Evolutionary conservation across 1,140 invertebrate species (phyloP).

Genomic region (Argopecten irradians): DNA sequence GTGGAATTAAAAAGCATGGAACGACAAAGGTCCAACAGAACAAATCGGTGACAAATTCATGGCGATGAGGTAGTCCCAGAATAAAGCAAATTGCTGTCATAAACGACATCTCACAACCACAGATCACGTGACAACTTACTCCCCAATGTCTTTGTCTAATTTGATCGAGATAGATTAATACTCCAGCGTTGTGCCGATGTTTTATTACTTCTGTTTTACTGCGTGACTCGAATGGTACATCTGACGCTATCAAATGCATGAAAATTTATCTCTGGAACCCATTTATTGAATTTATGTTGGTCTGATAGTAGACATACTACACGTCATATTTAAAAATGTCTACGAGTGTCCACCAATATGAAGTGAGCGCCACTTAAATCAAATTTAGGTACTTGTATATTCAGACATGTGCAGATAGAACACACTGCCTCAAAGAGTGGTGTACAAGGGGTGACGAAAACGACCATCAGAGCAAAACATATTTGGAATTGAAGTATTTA

Average conservation of each 20-base stretch:
- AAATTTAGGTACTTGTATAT: no score
- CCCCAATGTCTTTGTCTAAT: background rate
- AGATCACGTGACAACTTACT: background rate
- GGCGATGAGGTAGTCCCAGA: background rate
- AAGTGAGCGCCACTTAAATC: no score
- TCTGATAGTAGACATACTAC: no score
- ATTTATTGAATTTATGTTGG: no score
- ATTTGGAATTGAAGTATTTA: no score
- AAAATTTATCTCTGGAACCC: no score
- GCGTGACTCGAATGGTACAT: background rate
- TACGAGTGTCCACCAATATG: no score
- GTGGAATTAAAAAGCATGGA: background rate
- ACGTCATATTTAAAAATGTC: no score
- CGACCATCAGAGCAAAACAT: no score
- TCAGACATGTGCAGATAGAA: no score
- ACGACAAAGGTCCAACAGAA: background rate
- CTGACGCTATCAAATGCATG: background rate
- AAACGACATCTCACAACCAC: background rate
- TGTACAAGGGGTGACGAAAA: no score
- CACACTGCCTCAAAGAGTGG: no score
- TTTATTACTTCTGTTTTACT: background rate
- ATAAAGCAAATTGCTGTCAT: background rate
- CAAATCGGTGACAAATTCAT: background rate
- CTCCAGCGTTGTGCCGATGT: background rate
- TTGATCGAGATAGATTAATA: background rate